Evolutionary conservation across 2,797 vertebrate species (phyloP).

Genomic region (Peromyscus nudipes): DNA sequence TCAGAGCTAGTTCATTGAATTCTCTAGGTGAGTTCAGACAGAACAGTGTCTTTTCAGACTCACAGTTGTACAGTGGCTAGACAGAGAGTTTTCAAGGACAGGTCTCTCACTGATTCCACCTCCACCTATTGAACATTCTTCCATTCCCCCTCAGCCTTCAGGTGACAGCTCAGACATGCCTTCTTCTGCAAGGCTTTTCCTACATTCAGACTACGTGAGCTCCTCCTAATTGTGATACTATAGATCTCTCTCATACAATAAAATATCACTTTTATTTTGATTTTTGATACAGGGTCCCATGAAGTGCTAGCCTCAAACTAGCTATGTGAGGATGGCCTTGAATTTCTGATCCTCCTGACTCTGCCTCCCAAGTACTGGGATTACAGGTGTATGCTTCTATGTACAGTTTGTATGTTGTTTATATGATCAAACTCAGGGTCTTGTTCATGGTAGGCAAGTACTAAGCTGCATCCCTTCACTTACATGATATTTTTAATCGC

Average conservation of each 20-base stretch:
- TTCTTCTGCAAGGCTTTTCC: background rate
- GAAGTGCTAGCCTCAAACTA: background rate
- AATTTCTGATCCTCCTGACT: background rate
- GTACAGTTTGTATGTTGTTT: background rate
- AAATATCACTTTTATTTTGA: background rate
- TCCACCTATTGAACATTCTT: background rate
- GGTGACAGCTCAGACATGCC: background rate
- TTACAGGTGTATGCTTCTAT: too few relatives aligned
- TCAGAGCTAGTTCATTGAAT: background rate
- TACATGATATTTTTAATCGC: background rate
- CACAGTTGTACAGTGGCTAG: background rate
- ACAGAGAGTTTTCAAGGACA: background rate
- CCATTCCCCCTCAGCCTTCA: background rate
- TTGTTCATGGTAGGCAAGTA: background rate
- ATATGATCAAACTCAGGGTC: background rate
- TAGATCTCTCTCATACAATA: background rate
- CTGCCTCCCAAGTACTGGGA: background rate
- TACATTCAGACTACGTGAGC: background rate
- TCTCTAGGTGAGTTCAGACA: background rate
- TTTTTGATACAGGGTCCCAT: background rate
- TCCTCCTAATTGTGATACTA: background rate
- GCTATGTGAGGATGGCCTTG: background rate
- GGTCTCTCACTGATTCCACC: background rate
- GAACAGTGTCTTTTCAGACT: conserved; percentile 5
- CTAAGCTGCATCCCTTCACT: background rate